phyloP scores from a whole-genome alignment of 2,797 vertebrate genomes.

The Urosaurus nigricauda region DNA sequence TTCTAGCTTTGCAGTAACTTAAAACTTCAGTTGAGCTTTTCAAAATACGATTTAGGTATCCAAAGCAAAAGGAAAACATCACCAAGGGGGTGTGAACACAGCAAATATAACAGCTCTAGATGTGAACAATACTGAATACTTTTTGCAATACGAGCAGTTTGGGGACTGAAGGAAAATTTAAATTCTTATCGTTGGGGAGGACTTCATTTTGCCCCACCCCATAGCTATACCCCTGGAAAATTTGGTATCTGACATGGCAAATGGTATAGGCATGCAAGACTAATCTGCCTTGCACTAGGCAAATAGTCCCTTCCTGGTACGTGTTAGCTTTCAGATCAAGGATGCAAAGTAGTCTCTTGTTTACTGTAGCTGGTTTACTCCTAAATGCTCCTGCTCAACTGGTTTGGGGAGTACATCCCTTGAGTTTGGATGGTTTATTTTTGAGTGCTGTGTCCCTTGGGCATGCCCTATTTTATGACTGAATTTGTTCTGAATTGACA shows the following conservation, averaged over 20 bases:
- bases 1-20: no score
- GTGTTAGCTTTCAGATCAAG: slow-evolving; percentile 14
- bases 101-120: no score
- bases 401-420: neutral
- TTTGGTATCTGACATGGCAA: neutral
- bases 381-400: neutral
- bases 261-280: neutral
- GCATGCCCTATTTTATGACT: neutral
- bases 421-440: neutral
- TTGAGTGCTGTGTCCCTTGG: neutral
- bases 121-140: no score
- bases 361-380: neutral
- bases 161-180: no score
- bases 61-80: no score
- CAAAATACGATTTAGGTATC: no score
- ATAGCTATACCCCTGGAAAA: neutral
- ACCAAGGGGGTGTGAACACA: no score
- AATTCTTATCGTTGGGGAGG: no score
- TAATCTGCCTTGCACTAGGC: neutral
- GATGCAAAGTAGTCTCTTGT: neutral
- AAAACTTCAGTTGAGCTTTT: no score
- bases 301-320: neutral
- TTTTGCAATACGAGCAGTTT: no score
- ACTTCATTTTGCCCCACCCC: no score
- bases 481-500: neutral